Percentiles rank a stretch among this genome's conserved stretches.
Conservation (phyloP, 2,797 vertebrate species). For the Cheirogaleus major region DNA sequence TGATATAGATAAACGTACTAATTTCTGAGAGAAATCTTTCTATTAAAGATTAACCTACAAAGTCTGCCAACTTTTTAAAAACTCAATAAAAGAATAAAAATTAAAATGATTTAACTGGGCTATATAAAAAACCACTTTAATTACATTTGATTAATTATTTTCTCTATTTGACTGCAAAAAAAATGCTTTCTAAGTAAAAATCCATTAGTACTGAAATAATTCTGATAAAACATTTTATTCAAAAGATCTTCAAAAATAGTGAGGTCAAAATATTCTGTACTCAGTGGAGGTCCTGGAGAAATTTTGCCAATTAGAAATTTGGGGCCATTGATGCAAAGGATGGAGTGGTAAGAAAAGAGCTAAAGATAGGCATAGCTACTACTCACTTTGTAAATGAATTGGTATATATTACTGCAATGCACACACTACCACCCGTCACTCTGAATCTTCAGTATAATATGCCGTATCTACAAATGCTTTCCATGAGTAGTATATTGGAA, state of each 20-base stretch:
- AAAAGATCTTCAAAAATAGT: not conserved
- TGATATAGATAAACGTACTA: not conserved
- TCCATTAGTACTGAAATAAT: not conserved
- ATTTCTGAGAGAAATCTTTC: not conserved
- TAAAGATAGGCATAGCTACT: not conserved
- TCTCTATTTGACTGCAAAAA: not conserved
- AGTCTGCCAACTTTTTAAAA: not conserved
- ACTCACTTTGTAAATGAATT: not conserved
- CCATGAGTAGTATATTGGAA: not conserved
- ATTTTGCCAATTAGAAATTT: not conserved
- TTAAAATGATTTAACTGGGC: not conserved
- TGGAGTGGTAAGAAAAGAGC: not conserved
- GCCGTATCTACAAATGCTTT: not conserved
- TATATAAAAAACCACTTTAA: not conserved
- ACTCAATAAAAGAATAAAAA: not conserved
- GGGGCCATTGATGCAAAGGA: not conserved
- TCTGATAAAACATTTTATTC: not conserved
- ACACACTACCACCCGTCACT: fast-evolving
- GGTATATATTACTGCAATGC: not conserved
- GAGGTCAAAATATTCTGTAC: not conserved
- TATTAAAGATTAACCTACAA: not conserved
- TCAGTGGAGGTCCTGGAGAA: not conserved
- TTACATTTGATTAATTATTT: not conserved
- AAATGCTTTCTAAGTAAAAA: not conserved
- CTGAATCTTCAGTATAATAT: not conserved